Base-by-base conservation (phyloP, 2,113 vertebrate species). In the Raja brachyura region DNA sequence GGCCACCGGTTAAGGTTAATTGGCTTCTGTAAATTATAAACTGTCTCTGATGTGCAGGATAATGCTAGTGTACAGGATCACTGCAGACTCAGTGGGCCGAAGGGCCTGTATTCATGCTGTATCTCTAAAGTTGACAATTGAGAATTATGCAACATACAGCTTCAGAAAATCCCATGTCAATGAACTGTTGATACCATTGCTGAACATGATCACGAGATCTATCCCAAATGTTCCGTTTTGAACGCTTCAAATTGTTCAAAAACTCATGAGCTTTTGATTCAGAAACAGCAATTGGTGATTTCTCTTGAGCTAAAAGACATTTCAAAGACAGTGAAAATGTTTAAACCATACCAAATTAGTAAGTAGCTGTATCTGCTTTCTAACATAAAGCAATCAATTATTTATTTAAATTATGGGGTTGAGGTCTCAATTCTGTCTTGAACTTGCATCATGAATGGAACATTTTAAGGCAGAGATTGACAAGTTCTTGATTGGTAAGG, bases 161-260 rank as follows among this genome's bases (percentile, higher is more conserved):
- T 94, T 99, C 98, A 0, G 99, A 97, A 16, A 95, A 99, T 16
- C 98, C 98, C 97, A 98, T 96, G 94, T 97, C 97, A 93, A 98
- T 98, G 93, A 99, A 98, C 94, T 99, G 98, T 95, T 97, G 97
- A 93, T 99, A 99, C 98, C 99, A 99, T 94, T 99, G 98, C 95
- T 99, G 98, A 0, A 98, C 98, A 0, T 99, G 98, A 0, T 98
- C 96, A 73, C 97, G 96, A 39, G 95, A 97, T 0, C 98, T 96
- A 93, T 99, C 98, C 98, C 98, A 99, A 33, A 99, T 94, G 94
- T 98, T 97, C 74, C 99, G 97, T 94, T 96, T 96, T 94, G 95
- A 95, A 63, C 98, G 97, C 93, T 95, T 96, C 94, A 97, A 95
- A 94, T 96, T 95, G 28, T 95, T 95, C 63, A 99, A 95, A 94